These are phyloP conservation scores for Okamejei kenojei DNA, from an alignment of 2,797 vertebrate genomes.

Conservation along the genomic window DNA sequence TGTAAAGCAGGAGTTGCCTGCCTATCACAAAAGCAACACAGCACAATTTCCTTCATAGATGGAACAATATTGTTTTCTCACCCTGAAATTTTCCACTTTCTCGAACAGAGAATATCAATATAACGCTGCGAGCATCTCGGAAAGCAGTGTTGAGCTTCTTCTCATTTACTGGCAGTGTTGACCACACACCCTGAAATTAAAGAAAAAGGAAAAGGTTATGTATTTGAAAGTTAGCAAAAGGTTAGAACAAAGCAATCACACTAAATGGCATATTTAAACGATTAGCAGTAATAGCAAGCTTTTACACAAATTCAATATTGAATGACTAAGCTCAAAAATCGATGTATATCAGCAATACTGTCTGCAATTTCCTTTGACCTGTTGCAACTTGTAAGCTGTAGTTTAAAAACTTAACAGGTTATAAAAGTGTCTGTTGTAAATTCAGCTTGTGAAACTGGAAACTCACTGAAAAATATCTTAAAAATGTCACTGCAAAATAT, in stretches of 20 bases:
- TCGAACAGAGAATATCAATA: slow-evolving; percentile 91
- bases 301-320: background rate
- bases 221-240: background rate
- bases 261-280: background rate
- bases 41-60: background rate
- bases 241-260: background rate
- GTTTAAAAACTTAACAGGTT: background rate
- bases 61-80: slow-evolving; percentile 47
- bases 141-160: slow-evolving; percentile 94
- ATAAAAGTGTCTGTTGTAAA: too few species aligned
- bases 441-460: too few species aligned
- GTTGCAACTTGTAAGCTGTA: background rate
- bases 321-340: background rate
- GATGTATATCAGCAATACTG: background rate
- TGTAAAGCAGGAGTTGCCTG: too few species aligned
- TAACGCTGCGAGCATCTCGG: slow-evolving; percentile 82
- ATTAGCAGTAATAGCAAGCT: background rate
- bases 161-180: slow-evolving; percentile 92
- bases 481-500: background rate
- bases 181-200: slow-evolving; percentile 83
- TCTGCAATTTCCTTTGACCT: background rate
- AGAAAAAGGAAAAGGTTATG: background rate
- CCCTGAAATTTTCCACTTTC: slow-evolving; percentile 98
- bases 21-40: background rate
- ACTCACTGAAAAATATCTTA: background rate